phyloP scores from a whole-genome alignment of 2,113 vertebrate genomes.

The Variabilichromis moorii region DNA sequence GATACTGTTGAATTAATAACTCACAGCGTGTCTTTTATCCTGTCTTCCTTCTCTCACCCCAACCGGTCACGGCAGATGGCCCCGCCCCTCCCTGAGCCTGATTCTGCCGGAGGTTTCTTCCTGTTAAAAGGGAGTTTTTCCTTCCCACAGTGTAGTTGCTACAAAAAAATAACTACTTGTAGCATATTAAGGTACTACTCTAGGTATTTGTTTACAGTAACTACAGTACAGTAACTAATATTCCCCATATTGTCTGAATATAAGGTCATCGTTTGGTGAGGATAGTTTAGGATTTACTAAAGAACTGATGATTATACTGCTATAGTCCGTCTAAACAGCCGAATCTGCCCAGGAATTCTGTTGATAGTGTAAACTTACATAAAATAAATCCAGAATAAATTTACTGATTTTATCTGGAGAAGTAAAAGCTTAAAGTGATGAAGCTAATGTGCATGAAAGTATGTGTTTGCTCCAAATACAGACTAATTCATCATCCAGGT shows the following conservation, averaged over 20 bases:
- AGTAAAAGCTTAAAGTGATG: not conserved
- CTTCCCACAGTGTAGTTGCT: not conserved
- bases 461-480: not conserved
- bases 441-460: not conserved
- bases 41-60: not conserved
- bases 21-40: fast-evolving
- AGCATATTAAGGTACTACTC: not conserved
- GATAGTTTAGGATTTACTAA: not conserved
- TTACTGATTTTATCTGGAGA: not conserved
- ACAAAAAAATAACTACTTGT: fast-evolving
- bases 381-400: not conserved
- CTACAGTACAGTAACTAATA: not conserved
- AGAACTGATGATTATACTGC: not conserved
- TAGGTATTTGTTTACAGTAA: not conserved
- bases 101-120: fast-evolving
- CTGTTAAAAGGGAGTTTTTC: not conserved
- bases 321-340: not conserved
- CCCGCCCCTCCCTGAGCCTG: not conserved
- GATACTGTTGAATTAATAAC: not conserved
- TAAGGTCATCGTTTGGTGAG: not conserved
- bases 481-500: not conserved
- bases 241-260: not conserved
- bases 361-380: not conserved
- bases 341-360: not conserved
- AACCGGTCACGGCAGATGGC: fast-evolving